Evolutionary conservation across 2,113 vertebrate genomes (phyloP), one percentile per base, ranked within the genome.

Genomic region (Setophaga petechia): DNA sequence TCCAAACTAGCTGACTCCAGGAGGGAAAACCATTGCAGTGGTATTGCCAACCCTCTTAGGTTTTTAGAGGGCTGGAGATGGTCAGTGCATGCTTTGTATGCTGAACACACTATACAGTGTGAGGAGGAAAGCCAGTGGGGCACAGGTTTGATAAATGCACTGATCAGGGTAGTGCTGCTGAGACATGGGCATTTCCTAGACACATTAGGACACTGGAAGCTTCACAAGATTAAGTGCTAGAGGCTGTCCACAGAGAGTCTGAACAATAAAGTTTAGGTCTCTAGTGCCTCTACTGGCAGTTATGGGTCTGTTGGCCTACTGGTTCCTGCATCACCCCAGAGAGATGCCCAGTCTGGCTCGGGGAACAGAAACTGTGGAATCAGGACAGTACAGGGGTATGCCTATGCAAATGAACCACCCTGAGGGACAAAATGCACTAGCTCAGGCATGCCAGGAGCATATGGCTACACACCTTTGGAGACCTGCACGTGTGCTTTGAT

Each of bases 401-500:
- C 11, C 54, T 5, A 1, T 20, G 31, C 31, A 35, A 25, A 59
- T n/a, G 5, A 15, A 21, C 51, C 43, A 22, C 59, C 18, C 51
- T 18, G 55, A 77, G 20, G 37, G 49, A 51, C 61, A 67, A 59
- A 44, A 65, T 1, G 7, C 10, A 1, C 43, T 57, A 22, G 21
- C 30, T 65, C 27, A 28, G 62, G 31, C 37, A 46, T 3, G 1
- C 23, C 63, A 55, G 49, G 15, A 65, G 51, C 35, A 5, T 21
- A 12, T 6, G 9, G 39, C 25, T 47, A 1, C 2, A 5, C 30
- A 12, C 15, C 69, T 51, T 7, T 18, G 27, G 57, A 72, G 47
- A 74, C 12, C 11, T 49, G 31, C 37, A n/a, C 0, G 0, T 30
- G 47, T 37, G 11, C 47, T 57, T 28, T 24, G 19, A 22, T 17